Evolutionary conservation across 1,140 invertebrate genomes (phyloP), one percentile per base, ranked within the genome.

Genomic region (Teleopsis dalmanni): DNA sequence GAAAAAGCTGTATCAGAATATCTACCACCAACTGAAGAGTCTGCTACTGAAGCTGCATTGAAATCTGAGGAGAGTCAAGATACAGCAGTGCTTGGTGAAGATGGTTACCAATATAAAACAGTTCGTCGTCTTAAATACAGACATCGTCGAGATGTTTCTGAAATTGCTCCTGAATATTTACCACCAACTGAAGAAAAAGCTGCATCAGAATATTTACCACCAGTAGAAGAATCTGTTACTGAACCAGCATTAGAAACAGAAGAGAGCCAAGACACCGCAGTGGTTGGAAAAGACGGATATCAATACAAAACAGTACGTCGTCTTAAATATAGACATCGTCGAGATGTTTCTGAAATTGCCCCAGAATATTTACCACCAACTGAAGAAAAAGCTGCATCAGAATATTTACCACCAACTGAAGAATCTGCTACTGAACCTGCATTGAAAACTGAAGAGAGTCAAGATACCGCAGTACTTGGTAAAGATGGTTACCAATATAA

Each of bases 161-260:
- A n/a, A n/a, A n/a, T n/a, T n/a, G n/a, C n/a, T n/a, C n/a, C n/a
- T n/a, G 59, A 61, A 27, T 61, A 61, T 48, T 33, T 50, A 25
- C 48, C 48, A 1, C 48, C 59, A 5, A 43, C 29, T 3, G 3
- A n/a, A n/a, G n/a, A n/a, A n/a, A n/a, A n/a, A n/a, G n/a, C n/a
- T n/a, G n/a, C n/a, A n/a, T n/a, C n/a, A n/a, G 14, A 58, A 57
- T 40, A 47, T 47, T 5, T 55, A 53, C 40, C 50, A 58, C 47
- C 52, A 54, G 45, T 59, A 59, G 35, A 52, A 42, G 7, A 56
- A 59, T 55, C 61, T 53, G 61, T 62, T 8, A 50, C 18, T 33
- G 62, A 64, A 47, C 48, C 60, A 0, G 29, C 58, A 23, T 38
- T 62, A 26, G 62, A 64, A 42, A 37, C 60, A 49, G 60, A 57